Conservation (phyloP, 2,113 vertebrate species). For the Halichoerus grypus region DNA sequence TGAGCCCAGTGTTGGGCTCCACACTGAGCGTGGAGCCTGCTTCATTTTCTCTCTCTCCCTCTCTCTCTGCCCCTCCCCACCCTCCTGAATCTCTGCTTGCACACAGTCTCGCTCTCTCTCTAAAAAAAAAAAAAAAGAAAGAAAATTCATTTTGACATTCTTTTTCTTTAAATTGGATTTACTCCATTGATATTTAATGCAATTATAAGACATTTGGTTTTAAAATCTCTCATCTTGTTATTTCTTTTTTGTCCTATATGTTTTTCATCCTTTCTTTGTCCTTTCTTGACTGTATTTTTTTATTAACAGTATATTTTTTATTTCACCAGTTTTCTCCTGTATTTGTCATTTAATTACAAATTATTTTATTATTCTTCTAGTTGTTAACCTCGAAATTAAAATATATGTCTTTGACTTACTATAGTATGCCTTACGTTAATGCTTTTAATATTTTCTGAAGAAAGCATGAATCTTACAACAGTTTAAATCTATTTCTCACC, state of each 20-base stretch:
- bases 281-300: not conserved
- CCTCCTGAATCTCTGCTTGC: no score
- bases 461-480: not conserved
- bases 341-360: not conserved
- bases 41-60: no score
- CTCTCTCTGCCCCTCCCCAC: no score
- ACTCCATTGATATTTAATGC: not conserved
- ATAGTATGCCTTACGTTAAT: not conserved
- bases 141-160: not conserved
- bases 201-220: not conserved
- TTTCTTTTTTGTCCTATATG: not conserved
- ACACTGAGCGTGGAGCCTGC: no score
- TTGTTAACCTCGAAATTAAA: not conserved
- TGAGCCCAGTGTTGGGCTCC: no score
- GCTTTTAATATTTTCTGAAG: not conserved
- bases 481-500: not conserved
- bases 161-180: not conserved
- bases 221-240: not conserved
- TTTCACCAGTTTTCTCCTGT: not conserved
- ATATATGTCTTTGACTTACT: not conserved
- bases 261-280: not conserved
- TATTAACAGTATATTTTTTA: not conserved
- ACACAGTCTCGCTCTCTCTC: no score
- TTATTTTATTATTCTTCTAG: not conserved
- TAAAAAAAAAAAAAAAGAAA: no score